Base-by-base conservation (phyloP, 2,888 invertebrate genomes). In the Drosophila niveifrons region DNA sequence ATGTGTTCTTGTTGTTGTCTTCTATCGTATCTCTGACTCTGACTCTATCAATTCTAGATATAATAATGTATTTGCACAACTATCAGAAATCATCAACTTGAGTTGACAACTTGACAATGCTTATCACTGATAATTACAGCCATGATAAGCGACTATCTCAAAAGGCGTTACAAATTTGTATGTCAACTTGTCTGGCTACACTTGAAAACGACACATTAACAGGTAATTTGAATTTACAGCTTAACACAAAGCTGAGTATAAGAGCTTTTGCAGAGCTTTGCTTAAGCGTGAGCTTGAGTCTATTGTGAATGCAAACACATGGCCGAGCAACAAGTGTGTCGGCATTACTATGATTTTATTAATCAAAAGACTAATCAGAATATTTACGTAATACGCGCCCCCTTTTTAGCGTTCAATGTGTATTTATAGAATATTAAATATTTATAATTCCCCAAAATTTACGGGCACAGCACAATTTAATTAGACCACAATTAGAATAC, bases 401-500 rank as follows among this genome's bases (percentile, higher is more conserved):
- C 39, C 41, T 50, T 55, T 53, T 55, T 31, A 50, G 17, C 10
- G 3, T 0, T 57, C 46, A 15, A 7, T 8, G 28, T 18, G 44
- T 50, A 46, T 66, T 43, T 15, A 53, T 61, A 23, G 28, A 34
- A 17, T 48, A 41, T 41, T 78, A 18, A 34, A 29, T 48, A 41
- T 41, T 78, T 55, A 63, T 73, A 68, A 46, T 58, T 11, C 1
- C 17, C 31, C 1, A 36, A 44, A 61, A 31, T 66, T 18, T 29
- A 9, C 39, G 28, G 11, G 10, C 46, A 50, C 13, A 43, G 18
- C 46, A 36, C 11, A 61, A 48, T 77, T 78, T 58, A 77, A 77
- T 78, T 75, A 75, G 66, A 55, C 53, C 41, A 66, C 66, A 78
- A 77, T 75, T 77, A 75, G 79, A 78, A 66, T 39, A 65, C 48